Evolutionary conservation across 1,140 invertebrate genomes (phyloP), one percentile per base, ranked within the genome.

Genomic region (Eriosoma lanigerum): DNA sequence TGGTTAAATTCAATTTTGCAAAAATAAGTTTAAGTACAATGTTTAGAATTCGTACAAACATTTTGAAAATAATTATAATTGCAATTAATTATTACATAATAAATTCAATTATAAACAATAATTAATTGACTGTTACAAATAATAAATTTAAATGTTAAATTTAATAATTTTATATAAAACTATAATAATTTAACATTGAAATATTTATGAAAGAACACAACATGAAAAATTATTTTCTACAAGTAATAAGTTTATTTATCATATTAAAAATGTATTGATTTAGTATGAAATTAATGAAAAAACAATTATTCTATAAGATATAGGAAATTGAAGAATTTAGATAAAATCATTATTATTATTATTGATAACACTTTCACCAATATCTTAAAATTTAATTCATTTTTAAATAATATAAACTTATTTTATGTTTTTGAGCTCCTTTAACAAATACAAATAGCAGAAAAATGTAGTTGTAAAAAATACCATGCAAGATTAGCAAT

Each of bases 11-110:
- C 44, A 21, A 68, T 68, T 68, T 46, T 64, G 21, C 6, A 46
- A 46, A 38, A 26, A 48, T 68, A 64, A 64, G n/a, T 64, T n/a
- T 19, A n/a, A n/a, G n/a, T n/a, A 66, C 64, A 66, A 44, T 66
- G 38, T 66, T 32, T 24, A 48, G 8, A 17, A 17, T 10, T 66
- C 1, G 38, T 8, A 46, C n/a, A 46, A 44, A 68, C 1, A 68
- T 24, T 13, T n/a, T 6, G 32, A 68, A 68, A 6, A 13, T 46
- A 46, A 5, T 13, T 15, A 46, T 48, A 48, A 66, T 24, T 1
- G 9, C 19, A 38, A 38, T 38, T 38, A 38, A 38, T 29, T 48
- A 68, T 48, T 68, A 68, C 21, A 68, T 19, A 68, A 6, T 68
- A 68, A 46, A 68, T 68, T 48, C 17, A 68, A 68, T 17, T 68